These are phyloP conservation scores for Prosapia bicincta DNA, from an alignment of 2,888 invertebrate species.

Conservation along the genomic window DNA sequence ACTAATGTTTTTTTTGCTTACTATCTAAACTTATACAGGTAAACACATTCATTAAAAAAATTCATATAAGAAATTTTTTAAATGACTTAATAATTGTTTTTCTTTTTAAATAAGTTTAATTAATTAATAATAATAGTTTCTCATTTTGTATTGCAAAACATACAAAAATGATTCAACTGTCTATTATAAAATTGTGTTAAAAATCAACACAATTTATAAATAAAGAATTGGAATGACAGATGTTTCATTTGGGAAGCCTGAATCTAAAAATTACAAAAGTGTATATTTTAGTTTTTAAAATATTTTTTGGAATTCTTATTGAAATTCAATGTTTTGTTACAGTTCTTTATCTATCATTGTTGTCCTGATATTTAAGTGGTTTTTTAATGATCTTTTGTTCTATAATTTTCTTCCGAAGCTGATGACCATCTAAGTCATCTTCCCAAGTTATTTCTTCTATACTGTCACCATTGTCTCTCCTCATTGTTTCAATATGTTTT, in stretches of 20 bases:
- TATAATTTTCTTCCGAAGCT: slow-evolving; percentile 27
- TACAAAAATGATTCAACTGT: background rate
- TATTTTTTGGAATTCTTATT: background rate
- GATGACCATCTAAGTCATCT: slow-evolving; percentile 27
- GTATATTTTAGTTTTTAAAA: too few relatives aligned
- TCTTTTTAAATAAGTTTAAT: too few relatives aligned
- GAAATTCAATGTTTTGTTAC: background rate
- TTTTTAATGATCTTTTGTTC: slow-evolving; percentile 24
- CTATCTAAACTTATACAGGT: too few relatives aligned
- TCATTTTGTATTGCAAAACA: background rate
- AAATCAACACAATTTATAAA: background rate
- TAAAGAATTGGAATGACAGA: background rate
- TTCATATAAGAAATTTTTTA: too few relatives aligned
- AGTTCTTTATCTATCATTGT: slow-evolving; percentile 18
- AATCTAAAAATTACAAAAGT: background rate
- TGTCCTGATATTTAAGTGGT: slow-evolving; percentile 3
- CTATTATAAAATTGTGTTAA: background rate
- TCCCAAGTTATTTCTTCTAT: slow-evolving; percentile 27
- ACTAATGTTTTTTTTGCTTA: too few relatives aligned
- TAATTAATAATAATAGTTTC: too few relatives aligned
- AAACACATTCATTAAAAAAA: too few relatives aligned
- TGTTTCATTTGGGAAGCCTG: background rate
- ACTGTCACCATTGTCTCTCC: slow-evolving; percentile 24
- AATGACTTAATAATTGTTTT: too few relatives aligned
- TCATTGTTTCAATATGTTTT: slow-evolving; percentile 18